Percentiles rank a stretch among this genome's conserved stretches.
Conservation (phyloP, 2,113 vertebrate genomes). For the Leiothrix lutea region DNA sequence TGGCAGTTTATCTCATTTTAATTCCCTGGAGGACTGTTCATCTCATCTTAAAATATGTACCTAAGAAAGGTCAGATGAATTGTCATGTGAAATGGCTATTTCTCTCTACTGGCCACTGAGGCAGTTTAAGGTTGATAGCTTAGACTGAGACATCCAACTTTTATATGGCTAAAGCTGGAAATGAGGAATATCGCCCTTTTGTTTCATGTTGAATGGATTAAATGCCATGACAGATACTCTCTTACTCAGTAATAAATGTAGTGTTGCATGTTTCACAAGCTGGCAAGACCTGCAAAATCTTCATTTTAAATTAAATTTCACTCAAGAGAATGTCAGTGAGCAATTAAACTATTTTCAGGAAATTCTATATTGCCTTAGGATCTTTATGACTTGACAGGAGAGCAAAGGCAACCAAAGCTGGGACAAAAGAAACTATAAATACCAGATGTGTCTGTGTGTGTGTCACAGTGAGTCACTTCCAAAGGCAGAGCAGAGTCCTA, state of each 20-base stretch:
- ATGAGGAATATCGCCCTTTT: not conserved
- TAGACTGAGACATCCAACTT: not conserved
- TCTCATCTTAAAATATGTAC: conserved; percentile 33
- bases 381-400: not conserved
- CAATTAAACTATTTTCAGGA: conserved; percentile 51
- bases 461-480: conserved; percentile 13
- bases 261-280: not conserved
- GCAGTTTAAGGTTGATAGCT: conserved; percentile 13
- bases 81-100: conserved; percentile 1
- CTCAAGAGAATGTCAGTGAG: conserved; percentile 24
- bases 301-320: conserved; percentile 29
- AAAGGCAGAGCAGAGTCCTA: not conserved
- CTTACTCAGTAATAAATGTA: conserved; percentile 5
- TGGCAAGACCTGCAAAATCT: not conserved
- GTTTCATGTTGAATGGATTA: not conserved
- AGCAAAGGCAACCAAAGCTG: conserved; percentile 5
- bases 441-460: not conserved
- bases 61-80: conserved; percentile 50
- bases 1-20: conserved; percentile 42
- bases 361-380: conserved; percentile 24
- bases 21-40: conserved; percentile 11
- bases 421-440: conserved; percentile 54
- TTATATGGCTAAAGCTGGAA: not conserved
- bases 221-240: not conserved
- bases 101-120: not conserved